A percentile compares a stretch with the other conserved stretches of the same genome.
These are phyloP conservation scores for Sciurus vulgaris DNA, from an alignment of 2,797 vertebrate species.

Conservation along the genomic window DNA sequence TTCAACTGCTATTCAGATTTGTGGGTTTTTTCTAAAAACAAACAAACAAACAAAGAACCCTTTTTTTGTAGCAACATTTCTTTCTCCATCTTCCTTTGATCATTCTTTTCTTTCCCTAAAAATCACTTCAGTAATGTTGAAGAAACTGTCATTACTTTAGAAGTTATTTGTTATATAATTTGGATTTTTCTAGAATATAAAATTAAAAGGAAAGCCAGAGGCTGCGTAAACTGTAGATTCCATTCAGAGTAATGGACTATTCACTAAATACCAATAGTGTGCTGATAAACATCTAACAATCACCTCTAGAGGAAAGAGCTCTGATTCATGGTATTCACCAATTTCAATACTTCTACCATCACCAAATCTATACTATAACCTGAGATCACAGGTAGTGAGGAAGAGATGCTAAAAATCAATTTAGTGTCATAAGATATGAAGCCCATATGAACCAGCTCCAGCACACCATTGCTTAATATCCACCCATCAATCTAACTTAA, in stretches of 20 bases:
- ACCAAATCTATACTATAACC: constrained; percentile 5
- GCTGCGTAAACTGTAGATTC: background rate
- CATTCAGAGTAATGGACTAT: background rate
- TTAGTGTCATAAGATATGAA: background rate
- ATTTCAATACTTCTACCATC: background rate
- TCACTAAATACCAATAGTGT: background rate
- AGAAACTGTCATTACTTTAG: constrained; percentile 40
- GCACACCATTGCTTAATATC: background rate
- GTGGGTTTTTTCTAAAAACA: background rate
- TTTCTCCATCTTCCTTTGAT: constrained; percentile 33
- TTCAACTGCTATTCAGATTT: constrained; percentile 35
- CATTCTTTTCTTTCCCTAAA: constrained; percentile 52
- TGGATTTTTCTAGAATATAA: constrained; percentile 57
- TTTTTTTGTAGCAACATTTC: background rate
- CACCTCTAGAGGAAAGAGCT: background rate
- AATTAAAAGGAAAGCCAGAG: constrained; percentile 44
- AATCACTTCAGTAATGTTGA: constrained; percentile 35
- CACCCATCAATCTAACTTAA: constrained; percentile 9
- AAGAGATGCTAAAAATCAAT: constrained; percentile 41
- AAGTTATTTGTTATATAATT: background rate
- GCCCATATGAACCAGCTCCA: background rate
- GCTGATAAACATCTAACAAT: background rate
- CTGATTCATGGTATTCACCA: constrained; percentile 6
- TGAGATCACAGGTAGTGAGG: background rate
- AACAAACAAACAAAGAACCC: too few species aligned